Base-by-base conservation (phyloP, 2,797 vertebrate genomes). In the Sebastes variabilis region DNA sequence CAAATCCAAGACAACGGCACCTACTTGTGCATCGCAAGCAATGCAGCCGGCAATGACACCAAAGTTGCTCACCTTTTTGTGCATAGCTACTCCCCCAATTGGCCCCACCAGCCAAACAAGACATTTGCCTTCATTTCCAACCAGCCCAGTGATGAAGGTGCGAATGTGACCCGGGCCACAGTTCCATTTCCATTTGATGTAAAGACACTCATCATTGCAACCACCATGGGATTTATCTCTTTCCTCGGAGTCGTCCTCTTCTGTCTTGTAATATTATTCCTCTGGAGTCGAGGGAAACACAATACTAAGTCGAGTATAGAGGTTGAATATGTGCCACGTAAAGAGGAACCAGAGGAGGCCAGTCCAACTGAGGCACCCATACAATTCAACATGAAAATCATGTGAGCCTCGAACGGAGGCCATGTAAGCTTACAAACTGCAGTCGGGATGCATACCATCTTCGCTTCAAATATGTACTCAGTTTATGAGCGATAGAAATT, bases 341-440 rank as follows among this genome's bases (percentile, higher is more conserved):
- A 98, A 92, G 97, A 97, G 0, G 98, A 99, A 1, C 95, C 96
- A 0, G 98, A 97, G 79, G 97, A 98, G 83, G 95, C 95, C 79
- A 96, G 95, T 87, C 97, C 97, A 0, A 95, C 95, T 0, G 98
- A 99, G 1, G 96, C 96, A 0, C 97, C 98, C 0, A 95, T 98
- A 87, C 98, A 99, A 92, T 99, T 99, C 95, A 99, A 99, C 93
- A 99, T 99, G 98, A 99, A 99, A 95, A 99, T 99, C 96, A 99
- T 99, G 92, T 99, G 92, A 96, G 86, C 64, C 49, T 65, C 27
- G 20, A 56, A 62, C 55, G 42, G 72, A 79, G 49, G 52, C 59
- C 66, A 27, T 59, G 20, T 71, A 65, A 83, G 42, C 77, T 84
- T 79, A 87, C 25, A 81, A 77, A 92, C 91, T 88, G 72, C 81